Conservation (phyloP, 1,140 invertebrate genomes). For the Papilio glaucus region DNA sequence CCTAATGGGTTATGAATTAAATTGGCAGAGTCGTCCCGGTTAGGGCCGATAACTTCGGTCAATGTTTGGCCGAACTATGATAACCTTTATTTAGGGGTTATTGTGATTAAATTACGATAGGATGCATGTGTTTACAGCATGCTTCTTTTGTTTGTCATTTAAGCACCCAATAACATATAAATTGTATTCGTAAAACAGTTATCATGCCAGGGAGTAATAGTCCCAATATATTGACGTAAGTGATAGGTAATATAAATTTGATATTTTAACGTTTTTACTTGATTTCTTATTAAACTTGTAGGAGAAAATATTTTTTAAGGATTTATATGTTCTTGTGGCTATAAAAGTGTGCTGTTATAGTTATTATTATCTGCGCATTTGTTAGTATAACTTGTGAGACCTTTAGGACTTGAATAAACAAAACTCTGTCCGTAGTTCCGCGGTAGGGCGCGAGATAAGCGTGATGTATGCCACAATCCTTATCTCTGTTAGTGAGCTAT, state of each 20-base stretch:
- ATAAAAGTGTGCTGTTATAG: background rate
- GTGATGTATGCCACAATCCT: conserved; percentile 8
- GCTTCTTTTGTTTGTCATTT: conserved; percentile 30
- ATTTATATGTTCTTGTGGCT: background rate
- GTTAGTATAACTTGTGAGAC: background rate
- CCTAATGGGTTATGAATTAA: conserved; percentile 70
- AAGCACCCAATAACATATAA: background rate
- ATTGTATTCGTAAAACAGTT: background rate
- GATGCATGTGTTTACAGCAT: conserved; percentile 40
- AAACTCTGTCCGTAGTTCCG: background rate
- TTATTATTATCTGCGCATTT: background rate
- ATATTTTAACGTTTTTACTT: too few relatives aligned
- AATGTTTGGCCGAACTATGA: conserved; percentile 55
- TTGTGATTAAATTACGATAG: conserved; percentile 49
- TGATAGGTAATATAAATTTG: background rate
- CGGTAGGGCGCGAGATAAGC: conserved; percentile 19
- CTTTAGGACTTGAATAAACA: conserved; percentile 5
- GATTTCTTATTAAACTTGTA: too few relatives aligned
- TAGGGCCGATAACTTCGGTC: conserved; percentile 56
- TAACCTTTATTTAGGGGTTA: conserved; percentile 59
- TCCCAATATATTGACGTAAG: background rate
- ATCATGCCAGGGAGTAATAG: background rate
- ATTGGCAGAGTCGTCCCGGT: conserved; percentile 64
- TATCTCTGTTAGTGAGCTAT: conserved; percentile 21
- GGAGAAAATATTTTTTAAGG: too few relatives aligned